Conservation (phyloP, 2,113 vertebrate genomes). For the rat (Rattus norvegicus) region DNA sequence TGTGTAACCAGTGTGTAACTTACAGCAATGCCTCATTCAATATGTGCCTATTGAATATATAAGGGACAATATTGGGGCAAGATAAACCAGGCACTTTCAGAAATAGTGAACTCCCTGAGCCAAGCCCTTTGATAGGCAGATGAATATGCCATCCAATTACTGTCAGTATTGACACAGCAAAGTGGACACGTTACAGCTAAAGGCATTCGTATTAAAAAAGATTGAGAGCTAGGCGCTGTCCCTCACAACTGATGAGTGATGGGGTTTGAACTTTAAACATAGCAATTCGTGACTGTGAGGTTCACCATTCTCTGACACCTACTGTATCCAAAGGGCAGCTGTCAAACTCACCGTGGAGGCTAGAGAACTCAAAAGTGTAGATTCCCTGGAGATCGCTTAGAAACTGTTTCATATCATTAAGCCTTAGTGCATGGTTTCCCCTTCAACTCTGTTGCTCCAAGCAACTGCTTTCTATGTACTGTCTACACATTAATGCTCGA, state of each 20-base stretch:
- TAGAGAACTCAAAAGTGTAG: neutral
- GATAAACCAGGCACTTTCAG: neutral
- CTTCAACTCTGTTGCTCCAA: neutral
- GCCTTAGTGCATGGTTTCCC: neutral
- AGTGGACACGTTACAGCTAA: neutral
- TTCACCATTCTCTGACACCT: neutral
- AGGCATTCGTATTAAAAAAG: neutral
- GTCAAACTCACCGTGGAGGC: neutral
- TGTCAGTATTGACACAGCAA: neutral
- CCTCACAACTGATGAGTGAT: neutral
- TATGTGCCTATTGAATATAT: neutral
- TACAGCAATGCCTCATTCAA: neutral
- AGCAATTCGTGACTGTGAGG: neutral
- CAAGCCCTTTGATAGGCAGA: neutral
- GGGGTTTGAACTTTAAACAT: constrained; percentile 5
- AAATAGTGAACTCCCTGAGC: neutral
- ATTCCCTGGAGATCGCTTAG: neutral
- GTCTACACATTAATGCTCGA: neutral
- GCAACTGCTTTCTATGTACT: neutral
- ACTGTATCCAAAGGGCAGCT: neutral
- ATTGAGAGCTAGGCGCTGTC: neutral
- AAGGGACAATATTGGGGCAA: neutral
- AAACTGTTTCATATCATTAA: neutral
- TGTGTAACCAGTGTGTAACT: neutral
- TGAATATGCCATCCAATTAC: neutral